A percentile compares a stretch with the other conserved stretches of the same genome.
These are phyloP conservation scores for Ceyx cyanopectus DNA, from an alignment of 2,113 vertebrate species.

Conservation along the genomic window DNA sequence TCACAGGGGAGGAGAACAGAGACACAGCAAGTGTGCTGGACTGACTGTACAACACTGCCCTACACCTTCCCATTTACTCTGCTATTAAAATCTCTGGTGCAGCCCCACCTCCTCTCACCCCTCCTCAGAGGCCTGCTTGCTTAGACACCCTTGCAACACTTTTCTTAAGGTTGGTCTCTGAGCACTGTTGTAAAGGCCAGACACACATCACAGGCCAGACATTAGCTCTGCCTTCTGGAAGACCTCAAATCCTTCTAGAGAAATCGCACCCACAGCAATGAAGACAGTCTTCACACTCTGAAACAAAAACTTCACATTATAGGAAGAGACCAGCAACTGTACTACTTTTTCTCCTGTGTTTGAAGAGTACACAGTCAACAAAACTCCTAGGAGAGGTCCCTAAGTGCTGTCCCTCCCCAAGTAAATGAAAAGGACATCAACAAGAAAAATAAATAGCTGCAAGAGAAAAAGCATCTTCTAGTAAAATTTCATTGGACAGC, in stretches of 20 bases:
- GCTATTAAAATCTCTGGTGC: constrained; percentile 49
- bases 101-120: constrained; percentile 70
- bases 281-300: neutral
- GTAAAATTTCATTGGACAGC: neutral
- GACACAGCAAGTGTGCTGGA: neutral
- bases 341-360: neutral
- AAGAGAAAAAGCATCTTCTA: neutral
- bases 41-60: neutral
- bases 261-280: constrained; percentile 17
- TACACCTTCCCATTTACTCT: constrained; percentile 66
- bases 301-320: neutral
- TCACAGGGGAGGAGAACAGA: neutral
- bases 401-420: neutral
- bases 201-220: constrained; percentile 42
- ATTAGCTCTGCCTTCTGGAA: constrained; percentile 23
- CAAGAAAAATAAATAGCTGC: neutral
- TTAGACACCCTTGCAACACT: constrained; percentile 39
- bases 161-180: neutral
- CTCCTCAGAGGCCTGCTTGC: constrained; percentile 47
- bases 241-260: constrained; percentile 19
- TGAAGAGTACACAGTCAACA: neutral
- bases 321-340: neutral
- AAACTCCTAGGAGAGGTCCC: neutral
- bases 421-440: neutral
- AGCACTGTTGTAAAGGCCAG: neutral